Percentiles rank a stretch among this genome's conserved stretches.
Evolutionary conservation across 2,888 invertebrate genomes (phyloP).

Genomic region (Leucophenga montana): DNA sequence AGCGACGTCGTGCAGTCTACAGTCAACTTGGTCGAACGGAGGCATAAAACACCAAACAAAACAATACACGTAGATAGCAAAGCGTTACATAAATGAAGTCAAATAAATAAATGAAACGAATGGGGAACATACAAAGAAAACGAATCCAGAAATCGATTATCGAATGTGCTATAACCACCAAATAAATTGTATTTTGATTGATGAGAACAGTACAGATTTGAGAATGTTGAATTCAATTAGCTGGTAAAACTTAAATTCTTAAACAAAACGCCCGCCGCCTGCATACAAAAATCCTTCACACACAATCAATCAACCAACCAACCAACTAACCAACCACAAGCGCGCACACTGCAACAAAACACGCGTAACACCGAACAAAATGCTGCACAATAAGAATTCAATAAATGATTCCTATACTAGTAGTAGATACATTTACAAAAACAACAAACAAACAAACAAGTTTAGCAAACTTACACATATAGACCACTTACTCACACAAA

Average conservation of each 20-base stretch:
- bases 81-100: no score
- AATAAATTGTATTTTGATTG: neutral
- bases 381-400: no score
- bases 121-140: neutral
- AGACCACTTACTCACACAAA: neutral
- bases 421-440: constrained; percentile 27
- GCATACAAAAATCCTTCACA: constrained; percentile 15
- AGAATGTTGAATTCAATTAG: no score
- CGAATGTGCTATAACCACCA: constrained; percentile 25
- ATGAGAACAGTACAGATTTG: constrained; percentile 33
- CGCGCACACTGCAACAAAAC: constrained; percentile 6
- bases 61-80: no score
- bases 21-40: constrained; percentile 66
- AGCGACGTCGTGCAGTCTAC: constrained; percentile 75
- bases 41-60: no score
- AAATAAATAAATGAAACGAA: constrained; percentile 4
- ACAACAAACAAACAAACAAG: no score
- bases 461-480: constrained; percentile 30
- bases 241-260: no score
- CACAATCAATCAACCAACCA: constrained; percentile 12
- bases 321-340: no score
- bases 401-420: no score
- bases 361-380: no score
- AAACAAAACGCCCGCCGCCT: constrained; percentile 3
- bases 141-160: neutral